Evolutionary conservation across 2,113 vertebrate genomes (phyloP).

Genomic region (Eupsittula cactorum): DNA sequence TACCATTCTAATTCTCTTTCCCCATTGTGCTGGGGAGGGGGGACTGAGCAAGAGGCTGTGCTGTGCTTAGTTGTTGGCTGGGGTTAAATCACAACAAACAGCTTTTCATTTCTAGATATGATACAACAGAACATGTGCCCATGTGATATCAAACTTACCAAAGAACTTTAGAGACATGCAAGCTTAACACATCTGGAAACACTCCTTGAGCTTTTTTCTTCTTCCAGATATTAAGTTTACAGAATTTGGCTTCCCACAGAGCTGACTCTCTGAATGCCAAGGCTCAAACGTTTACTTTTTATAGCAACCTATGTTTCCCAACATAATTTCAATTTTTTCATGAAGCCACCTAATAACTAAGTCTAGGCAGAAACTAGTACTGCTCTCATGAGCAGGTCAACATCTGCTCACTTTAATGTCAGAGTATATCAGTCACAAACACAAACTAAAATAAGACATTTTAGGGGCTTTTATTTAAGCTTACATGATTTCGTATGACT

Average conservation of each 20-base stretch:
- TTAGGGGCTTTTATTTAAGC: conserved; percentile 1
- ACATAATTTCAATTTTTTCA: neutral
- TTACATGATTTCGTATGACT: neutral
- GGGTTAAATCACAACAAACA: neutral
- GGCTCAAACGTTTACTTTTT: conserved; percentile 6
- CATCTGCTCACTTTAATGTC: conserved; percentile 12
- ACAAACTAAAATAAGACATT: neutral
- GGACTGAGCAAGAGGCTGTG: neutral
- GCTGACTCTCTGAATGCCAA: conserved; percentile 10
- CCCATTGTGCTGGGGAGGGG: neutral
- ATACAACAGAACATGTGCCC: neutral
- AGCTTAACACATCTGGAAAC: conserved; percentile 39
- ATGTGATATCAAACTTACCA: neutral
- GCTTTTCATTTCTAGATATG: conserved; percentile 32
- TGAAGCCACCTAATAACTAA: conserved; percentile 15
- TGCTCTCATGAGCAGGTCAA: neutral
- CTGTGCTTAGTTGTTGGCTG: neutral
- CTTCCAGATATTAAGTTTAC: conserved; percentile 27
- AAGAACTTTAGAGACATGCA: neutral
- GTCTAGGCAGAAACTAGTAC: neutral
- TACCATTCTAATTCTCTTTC: neutral
- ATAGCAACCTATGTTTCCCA: conserved; percentile 19
- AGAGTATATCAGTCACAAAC: neutral
- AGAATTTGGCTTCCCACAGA: conserved; percentile 22
- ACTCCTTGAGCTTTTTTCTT: neutral